Conservation (phyloP, 2,797 vertebrate species). For the Artibeus jamaicensis region DNA sequence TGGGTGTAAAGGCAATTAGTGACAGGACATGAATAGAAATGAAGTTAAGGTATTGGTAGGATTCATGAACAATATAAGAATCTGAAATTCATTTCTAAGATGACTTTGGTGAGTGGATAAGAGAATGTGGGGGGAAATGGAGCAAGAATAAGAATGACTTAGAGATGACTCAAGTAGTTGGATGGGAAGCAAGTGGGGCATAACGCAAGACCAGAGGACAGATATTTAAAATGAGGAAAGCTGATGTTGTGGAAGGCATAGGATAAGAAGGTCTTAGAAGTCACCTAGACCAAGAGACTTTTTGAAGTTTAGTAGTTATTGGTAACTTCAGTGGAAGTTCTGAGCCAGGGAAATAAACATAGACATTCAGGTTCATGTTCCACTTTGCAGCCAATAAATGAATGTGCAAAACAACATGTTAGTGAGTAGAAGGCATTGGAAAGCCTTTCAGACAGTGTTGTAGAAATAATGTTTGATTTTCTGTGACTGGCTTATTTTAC, state of each 20-base stretch:
- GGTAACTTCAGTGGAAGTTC: background rate
- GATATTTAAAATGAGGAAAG: background rate
- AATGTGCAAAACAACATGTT: background rate
- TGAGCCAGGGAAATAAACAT: background rate
- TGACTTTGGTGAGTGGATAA: background rate
- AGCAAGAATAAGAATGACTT: background rate
- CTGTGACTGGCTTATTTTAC: background rate
- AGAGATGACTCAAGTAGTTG: background rate
- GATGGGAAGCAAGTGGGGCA: background rate
- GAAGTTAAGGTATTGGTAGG: background rate
- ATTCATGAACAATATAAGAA: background rate
- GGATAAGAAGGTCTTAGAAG: background rate
- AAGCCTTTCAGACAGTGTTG: background rate
- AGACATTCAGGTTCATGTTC: background rate
- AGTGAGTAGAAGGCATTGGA: background rate
- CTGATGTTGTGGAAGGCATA: background rate
- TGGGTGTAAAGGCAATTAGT: background rate
- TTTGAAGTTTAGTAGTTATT: background rate
- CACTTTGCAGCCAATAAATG: background rate
- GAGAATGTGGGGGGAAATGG: background rate
- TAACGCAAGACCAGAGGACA: background rate
- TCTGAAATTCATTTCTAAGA: background rate
- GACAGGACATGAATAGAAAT: background rate
- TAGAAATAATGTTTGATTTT: background rate
- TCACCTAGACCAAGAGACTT: background rate